Base-by-base conservation (phyloP, 2,797 vertebrate genomes). In the Molossus molossus region DNA sequence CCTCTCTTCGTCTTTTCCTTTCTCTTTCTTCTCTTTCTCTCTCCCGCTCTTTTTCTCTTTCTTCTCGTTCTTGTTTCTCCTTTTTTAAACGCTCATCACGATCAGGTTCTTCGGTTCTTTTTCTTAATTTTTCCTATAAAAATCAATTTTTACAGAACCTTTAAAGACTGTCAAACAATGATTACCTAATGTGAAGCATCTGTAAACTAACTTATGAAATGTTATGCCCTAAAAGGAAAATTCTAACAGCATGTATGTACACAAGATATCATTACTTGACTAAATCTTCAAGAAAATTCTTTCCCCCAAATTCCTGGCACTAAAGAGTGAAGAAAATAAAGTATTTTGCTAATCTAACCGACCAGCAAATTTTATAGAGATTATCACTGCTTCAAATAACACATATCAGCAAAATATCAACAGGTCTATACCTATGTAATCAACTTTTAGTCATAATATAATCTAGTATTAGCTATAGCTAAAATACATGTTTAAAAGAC, bases 51-150 rank as follows among this genome's bases (percentile, higher is more conserved):
- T 98, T 98, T 97, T 99, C 98, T 98, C 99, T 98, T 98, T 99
- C 97, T 98, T 98, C 98, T 93, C 98, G 96, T 94, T 99, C 99
- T 96, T 99, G 99, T 93, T 99, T 98, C 97, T 99, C 99, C 86
- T 98, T 99, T 98, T 98, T 99, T 64, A 98, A 99, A 86, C 99
- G 98, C 57, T 98, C 99, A 94, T 99, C 99, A 50, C 98, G 99
- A 75, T 98, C 99, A 27, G 99, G 99, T 40, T 99, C 99, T 98
- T 99, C 99, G 62, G 98, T 99, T 98, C 98, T 98, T 98, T 99
- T 99, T 87, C 98, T 97, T 97, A 99, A 96, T 75, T 99, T 99
- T 98, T 99, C 98, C 98, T 99, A 94, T 50, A 73, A n/a, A 97
- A 93, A 92, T 23, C 48, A 7, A 60, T 86, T 87, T 94, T 86